Evolutionary conservation across 2,797 vertebrate genomes (phyloP), one percentile per base, ranked within the genome.

Genomic region (Lutra lutra): DNA sequence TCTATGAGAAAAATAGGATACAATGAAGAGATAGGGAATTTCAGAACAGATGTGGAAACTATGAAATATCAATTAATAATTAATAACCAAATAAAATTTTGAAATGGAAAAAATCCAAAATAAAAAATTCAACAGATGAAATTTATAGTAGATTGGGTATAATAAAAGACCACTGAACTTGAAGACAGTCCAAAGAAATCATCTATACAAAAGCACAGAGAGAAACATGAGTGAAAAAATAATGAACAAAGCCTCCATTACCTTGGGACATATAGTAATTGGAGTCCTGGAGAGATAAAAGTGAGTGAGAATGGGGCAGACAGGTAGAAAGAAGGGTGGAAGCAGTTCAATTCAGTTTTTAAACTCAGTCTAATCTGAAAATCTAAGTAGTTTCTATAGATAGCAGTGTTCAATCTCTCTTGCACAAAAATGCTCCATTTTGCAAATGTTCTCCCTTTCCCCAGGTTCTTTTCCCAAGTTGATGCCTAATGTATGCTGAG

Each of bases 351-450:
- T 85, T 91, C 43, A 35, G 17, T 75, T 87, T 75, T 87, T 96
- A 89, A 96, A 64, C 18, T 79, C 35, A 87, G 23, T 84, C 20
- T 23, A 60, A 54, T 73, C 17, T 87, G 82, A 87, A 96, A 92
- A 51, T 56, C 32, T 83, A 85, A 40, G 32, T 38, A 11, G 27
- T 40, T 96, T 80, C 58, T 48, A 46, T 23, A 88, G 8, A 13
- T 58, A 93, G 25, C 21, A 68, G 4, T 43, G 7, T 12, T 43
- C 21, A 56, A 1, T 80, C 10, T 62, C 73, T 87, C 29, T 38
- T 29, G n/a, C 5, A 43, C 18, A 43, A 40, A 78, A 70, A 40
- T 62, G 40, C 3, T 77, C n/a, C 40, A 78, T 93, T 62, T 88
- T 32, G 66, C 48, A 91, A 80, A 95, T 20, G 70, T 68, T 43